phyloP scores from a whole-genome alignment of 2,797 vertebrate genomes.

The Cyprinella venusta region DNA sequence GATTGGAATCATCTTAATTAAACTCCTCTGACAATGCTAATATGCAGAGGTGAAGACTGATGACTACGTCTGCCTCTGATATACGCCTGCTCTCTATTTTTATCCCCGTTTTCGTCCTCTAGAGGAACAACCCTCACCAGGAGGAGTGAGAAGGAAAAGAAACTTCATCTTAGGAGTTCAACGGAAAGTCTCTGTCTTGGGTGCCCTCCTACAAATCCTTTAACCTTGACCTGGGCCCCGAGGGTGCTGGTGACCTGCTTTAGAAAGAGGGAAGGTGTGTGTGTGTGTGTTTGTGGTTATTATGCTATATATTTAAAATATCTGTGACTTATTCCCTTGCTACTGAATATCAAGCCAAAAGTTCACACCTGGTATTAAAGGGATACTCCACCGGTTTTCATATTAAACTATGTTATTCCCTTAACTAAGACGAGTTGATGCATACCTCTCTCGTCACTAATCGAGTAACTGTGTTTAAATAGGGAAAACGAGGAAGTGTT shows the following conservation, averaged over 20 bases:
- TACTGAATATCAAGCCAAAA: background rate
- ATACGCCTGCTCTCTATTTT: conserved; percentile 74
- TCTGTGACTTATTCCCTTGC: background rate
- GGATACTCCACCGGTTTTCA: no score
- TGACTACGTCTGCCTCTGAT: conserved; percentile 72
- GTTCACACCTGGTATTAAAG: background rate
- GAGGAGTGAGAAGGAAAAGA: conserved; percentile 18
- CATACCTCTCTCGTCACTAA: no score
- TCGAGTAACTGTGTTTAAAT: no score
- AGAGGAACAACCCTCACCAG: conserved; percentile 26
- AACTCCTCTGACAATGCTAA: conserved; percentile 79
- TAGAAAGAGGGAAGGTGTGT: background rate
- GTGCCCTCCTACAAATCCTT: conserved; percentile 17
- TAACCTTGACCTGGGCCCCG: background rate
- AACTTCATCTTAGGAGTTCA: conserved; percentile 3
- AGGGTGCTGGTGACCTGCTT: conserved; percentile 27
- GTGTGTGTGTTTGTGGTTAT: background rate
- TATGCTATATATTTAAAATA: background rate
- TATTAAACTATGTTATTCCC: no score
- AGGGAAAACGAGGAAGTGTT: no score
- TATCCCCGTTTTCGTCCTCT: conserved; percentile 59
- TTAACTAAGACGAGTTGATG: no score
- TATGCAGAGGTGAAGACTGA: conserved; percentile 76
- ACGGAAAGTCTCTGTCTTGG: background rate
- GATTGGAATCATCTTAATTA: conserved; percentile 82